Evolutionary conservation across 2,797 vertebrate species (phyloP), one percentile per base, ranked within the genome.

Genomic region (Tauraco hartlaubi): DNA sequence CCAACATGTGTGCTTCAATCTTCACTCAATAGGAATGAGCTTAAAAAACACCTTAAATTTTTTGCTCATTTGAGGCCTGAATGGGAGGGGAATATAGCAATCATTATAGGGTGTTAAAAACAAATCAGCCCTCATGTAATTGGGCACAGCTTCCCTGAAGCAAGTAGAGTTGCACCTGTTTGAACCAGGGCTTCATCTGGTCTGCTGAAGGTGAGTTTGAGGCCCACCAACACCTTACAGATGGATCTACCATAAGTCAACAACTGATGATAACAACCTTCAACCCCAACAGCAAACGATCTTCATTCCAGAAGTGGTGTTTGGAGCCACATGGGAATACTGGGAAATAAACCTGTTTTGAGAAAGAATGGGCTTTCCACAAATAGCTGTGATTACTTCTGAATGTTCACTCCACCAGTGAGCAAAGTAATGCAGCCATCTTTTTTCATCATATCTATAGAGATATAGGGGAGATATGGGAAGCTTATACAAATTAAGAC

Each of bases 231-330:
- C 95, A 96, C 95, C 91, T 96, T 87, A 85, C 90, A 96, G 90
- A 96, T 97, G 94, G 91, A 94, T 95, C 87, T 95, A 94, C 90
- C 95, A 96, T 86, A 95, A 97, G 90, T 51, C 90, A 96, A 77
- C 63, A 92, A n/a, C 66, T 91, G 79, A 94, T 95, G 88, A 96
- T 86, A 96, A 71, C 92, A 91, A 72, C 87, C 84, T 94, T 83
- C 91, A 94, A 81, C 58, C 54, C 20, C 51, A 80, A 35, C 49
- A 83, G 91, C 29, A 25, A 92, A 75, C 72, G 90, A 46, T 54
- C 21, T 37, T 79, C 63, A 71, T 94, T 96, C 94, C 83, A 94
- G 67, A 67, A 94, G 71, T 85, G 80, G 74, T 94, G 80, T 84
- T 94, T 1, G 3, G 58, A 59, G 48, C 48, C 96, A n/a, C 83